Base-by-base conservation (phyloP, 2,888 invertebrate genomes). In the Scrobipalpa atriplicella region DNA sequence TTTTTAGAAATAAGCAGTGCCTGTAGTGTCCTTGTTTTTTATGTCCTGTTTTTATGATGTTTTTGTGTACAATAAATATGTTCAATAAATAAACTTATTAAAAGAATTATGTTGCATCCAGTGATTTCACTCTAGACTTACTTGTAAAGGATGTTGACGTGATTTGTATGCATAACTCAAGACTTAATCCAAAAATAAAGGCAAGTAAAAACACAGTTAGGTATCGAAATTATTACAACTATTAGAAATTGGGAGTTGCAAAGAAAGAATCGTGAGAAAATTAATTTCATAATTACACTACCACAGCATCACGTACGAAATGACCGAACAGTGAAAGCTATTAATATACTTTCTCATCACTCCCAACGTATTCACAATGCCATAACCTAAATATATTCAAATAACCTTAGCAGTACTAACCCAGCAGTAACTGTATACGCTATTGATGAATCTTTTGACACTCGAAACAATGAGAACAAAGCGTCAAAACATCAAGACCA, bases 401-500 rank as follows among this genome's bases (percentile, higher is more conserved):
- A 70, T 72, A 70, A 68, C 69, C 71, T 71, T 64, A 69, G 73
- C 77, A 83, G 72, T 73, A 74, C 70, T 70, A 73, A 54, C 11
- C 21, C 21, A 68, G 70, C 74, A 47, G 47, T 85, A 83, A 83
- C 82, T 81, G 86, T 83, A 83, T 71, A 69, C 70, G 66, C 71
- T 89, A 90, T 89, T 87, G 85, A 90, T 90, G 83, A 80, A 79
- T 82, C 79, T 78, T 74, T 80, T 83, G 85, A 82, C 84, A 81
- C 81, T 77, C 77, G 73, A 88, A 84, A 90, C 89, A 89, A 90
- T 86, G 78, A 76, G 73, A 72, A 77, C 76, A 81, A 77, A 84
- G 82, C 82, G 85, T 83, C 82, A 79, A 84, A 82, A 80, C 75
- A 47, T n/a, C 47, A 47, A 72, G 80, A 75, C 77, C 74, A 71